Evolutionary conservation across 2,797 vertebrate genomes (phyloP).

Genomic region (Chelmon rostratus): DNA sequence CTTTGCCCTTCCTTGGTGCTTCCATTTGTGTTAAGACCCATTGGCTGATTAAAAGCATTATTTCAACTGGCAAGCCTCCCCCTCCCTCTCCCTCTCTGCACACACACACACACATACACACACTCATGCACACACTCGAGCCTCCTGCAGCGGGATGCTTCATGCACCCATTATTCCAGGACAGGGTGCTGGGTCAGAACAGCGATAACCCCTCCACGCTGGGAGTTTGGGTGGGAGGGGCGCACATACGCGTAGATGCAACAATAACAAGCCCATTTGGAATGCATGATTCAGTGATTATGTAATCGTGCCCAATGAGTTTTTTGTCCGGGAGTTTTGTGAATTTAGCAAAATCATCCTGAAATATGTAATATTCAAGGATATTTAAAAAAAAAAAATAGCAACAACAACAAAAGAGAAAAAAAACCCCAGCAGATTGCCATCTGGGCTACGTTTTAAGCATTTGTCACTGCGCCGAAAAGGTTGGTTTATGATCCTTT

Average conservation of each 20-base stretch:
- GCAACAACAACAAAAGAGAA: background rate
- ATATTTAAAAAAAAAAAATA: conserved; percentile 21
- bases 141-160: conserved; percentile 51
- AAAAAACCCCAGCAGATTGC: conserved; percentile 6
- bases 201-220: conserved; percentile 27
- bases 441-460: conserved; percentile 41
- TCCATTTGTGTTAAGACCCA: conserved; percentile 67
- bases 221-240: conserved; percentile 30
- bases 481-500: background rate
- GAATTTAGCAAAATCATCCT: conserved; percentile 36
- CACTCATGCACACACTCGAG: conserved; percentile 24
- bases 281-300: conserved; percentile 69
- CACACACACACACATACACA: conserved; percentile 1
- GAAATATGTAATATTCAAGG: conserved; percentile 23
- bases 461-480: conserved; percentile 14
- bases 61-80: conserved; percentile 59
- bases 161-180: conserved; percentile 51
- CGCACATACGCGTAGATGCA: conserved; percentile 23
- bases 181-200: conserved; percentile 54
- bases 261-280: conserved; percentile 53
- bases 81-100: background rate
- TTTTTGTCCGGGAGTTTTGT: background rate
- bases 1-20: conserved; percentile 53
- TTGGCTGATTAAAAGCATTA: conserved; percentile 80
- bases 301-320: conserved; percentile 54